Base-by-base conservation (phyloP, 37 sponge, comb jelly and placozoan genomes). In the Amphimedon queenslandica region DNA sequence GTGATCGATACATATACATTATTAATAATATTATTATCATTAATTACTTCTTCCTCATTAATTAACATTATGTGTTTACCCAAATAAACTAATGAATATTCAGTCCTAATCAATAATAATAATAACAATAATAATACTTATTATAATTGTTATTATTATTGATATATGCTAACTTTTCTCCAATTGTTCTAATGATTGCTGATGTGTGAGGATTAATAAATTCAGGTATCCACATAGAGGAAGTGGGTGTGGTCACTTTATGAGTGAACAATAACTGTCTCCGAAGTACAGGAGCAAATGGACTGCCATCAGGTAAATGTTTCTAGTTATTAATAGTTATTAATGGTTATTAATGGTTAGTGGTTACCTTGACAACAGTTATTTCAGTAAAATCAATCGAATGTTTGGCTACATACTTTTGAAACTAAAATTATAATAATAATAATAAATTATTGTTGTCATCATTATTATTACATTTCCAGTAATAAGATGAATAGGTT, bases 291-390 rank as follows among this genome's bases (percentile, higher is more conserved):
- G 71, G 47, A 36, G 28, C 30, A 42, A 70, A 70, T n/a, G 53
- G 32, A 47, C 31, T 28, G 4, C 71, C 71, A 70, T 70, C 71
- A 1, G 39, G 47, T 23, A 70, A 13, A 30, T 51, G 42, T 37
- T 47, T 70, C 71, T 70, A 47, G n/a, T n/a, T n/a, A n/a, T n/a
- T n/a, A n/a, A n/a, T n/a, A n/a, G n/a, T n/a, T n/a, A n/a, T n/a
- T n/a, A n/a, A n/a, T n/a, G n/a, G n/a, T n/a, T n/a, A n/a, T n/a
- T n/a, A n/a, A n/a, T n/a, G n/a, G n/a, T n/a, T n/a, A n/a, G 13
- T 18, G 13, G 27, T 32, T n/a, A 84, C 85, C 74, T 84, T 84
- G 33, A 84, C 74, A 20, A 84, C 20, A 0, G 60, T 69, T 23
- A 84, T 0, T 6, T 77, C 73, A 41, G 85, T 78, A 28, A 34